Evolutionary conservation across 2,113 vertebrate genomes (phyloP), one percentile per base, ranked within the genome.

Genomic region (Cebidichthys violaceus): DNA sequence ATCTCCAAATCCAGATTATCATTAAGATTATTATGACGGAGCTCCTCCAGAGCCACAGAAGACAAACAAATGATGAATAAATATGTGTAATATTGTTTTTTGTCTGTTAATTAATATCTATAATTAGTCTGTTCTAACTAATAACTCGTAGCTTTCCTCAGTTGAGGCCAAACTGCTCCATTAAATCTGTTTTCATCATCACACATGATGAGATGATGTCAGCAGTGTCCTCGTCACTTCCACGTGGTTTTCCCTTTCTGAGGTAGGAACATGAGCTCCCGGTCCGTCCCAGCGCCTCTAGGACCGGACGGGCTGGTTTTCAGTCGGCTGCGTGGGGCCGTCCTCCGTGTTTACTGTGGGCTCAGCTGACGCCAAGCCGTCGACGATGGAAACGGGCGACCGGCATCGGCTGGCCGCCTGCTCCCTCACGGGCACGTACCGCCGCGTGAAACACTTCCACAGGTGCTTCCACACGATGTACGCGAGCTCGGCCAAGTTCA

Each of bases 401-500:
- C 24, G 80, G 6, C 83, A 45, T 43, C 24, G 45, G 13, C 76
- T 77, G 13, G 1, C 9, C 2, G 8, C 1, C 8, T 35, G 81
- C 13, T 78, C 72, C 5, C 89, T 54, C 24, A 89, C 70, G 0
- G 90, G 86, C 27, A 50, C 0, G 5, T 94, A 90, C 4, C 84
- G 92, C 85, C 92, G 95, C 70, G 92, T 82, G 64, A 89, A 95
- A 79, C 82, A 88, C 70, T 94, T 97, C 82, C 91, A 88, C 62
- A 92, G 85, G 47, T 95, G 93, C 71, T 95, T 97, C 85, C 94
- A 95, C 43, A 96, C 0, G n/a, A 99, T 95, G 39, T 97, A 96
- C 41, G 93, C 33, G 84, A 97, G 73, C 92, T 99, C 97, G 20
- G 61, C 89, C 6, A 96, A 6, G 60, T 97, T 97, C 59, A 98